Base-by-base conservation (phyloP, 2,888 invertebrate species). In the Crepidodera aurea region DNA sequence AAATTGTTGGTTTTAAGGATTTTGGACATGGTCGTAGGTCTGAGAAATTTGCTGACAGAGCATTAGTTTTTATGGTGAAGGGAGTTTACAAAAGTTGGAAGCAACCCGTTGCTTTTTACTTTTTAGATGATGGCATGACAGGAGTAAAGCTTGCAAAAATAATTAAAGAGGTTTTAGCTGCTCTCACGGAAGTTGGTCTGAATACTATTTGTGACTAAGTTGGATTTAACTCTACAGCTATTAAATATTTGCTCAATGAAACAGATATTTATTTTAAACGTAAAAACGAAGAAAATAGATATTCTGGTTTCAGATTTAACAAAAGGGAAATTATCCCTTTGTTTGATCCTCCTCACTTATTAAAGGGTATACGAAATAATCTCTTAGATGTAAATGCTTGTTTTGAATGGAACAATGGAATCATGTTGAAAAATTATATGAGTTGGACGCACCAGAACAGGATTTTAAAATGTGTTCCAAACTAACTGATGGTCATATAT, bases 151-250 rank as follows among this genome's bases (percentile, higher is more conserved):
- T 59, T 16, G 46, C 44, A 19, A 10, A 12, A 1, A 37, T 53
- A 22, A 51, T 54, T 32, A 32, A 32, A 39, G 18, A 55, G 27
- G 29, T 65, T 40, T 51, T 51, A 25, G 10, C 16, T 10, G 13
- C 15, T 12, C 19, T 44, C 15, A 46, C 44, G 18, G 53, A 39
- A 15, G 61, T 63, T 46, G 69, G 68, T 7, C 48, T 69, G 10
- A 40, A 56, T 12, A 63, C 64, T 42, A 56, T 69, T 10, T 69
- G 70, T 63, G 69, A 70, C 44, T 65, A 69, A 59, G 62, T 48
- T 7, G 27, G 44, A 3, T 13, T 44, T 1, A 62, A 57, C 39
- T 37, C 22, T 39, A 56, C 57, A 10, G 62, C 62, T 1, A 57
- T 57, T 18, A 62, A 57, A 8, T 40, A 32, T 12, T 39, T 62